These are phyloP conservation scores for Callimorpha dominula DNA, from an alignment of 2,888 invertebrate genomes.

Conservation along the genomic window DNA sequence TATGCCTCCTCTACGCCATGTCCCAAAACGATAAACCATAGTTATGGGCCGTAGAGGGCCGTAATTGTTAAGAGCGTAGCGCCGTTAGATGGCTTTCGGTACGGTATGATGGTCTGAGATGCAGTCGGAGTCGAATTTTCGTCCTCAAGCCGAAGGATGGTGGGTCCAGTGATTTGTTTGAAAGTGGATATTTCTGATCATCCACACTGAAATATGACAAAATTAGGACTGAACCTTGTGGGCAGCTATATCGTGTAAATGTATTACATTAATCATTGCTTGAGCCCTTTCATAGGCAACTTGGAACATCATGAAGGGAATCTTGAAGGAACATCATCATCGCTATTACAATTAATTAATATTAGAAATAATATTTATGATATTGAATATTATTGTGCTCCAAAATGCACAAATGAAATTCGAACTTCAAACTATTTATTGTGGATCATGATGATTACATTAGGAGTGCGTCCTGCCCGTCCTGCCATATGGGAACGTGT, in stretches of 20 bases:
- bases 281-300: not conserved
- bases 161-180: not conserved
- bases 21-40: conserved; percentile 5
- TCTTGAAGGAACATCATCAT: too few species aligned
- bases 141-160: not conserved
- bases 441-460: too few species aligned
- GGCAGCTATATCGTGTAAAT: not conserved
- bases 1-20: not conserved
- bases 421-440: too few species aligned
- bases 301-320: too few species aligned
- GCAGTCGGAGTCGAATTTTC: not conserved
- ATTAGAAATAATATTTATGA: too few species aligned
- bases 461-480: too few species aligned
- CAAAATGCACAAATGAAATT: too few species aligned
- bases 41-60: not conserved
- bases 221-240: not conserved
- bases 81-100: not conserved
- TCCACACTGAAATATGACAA: not conserved
- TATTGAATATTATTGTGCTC: too few species aligned
- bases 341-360: too few species aligned
- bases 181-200: not conserved
- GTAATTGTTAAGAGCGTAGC: not conserved
- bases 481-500: too few species aligned
- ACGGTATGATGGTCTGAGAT: not conserved
- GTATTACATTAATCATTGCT: not conserved